These are phyloP conservation scores for Azorinus chamasolen DNA, from an alignment of 2,888 invertebrate genomes.

Conservation along the genomic window DNA sequence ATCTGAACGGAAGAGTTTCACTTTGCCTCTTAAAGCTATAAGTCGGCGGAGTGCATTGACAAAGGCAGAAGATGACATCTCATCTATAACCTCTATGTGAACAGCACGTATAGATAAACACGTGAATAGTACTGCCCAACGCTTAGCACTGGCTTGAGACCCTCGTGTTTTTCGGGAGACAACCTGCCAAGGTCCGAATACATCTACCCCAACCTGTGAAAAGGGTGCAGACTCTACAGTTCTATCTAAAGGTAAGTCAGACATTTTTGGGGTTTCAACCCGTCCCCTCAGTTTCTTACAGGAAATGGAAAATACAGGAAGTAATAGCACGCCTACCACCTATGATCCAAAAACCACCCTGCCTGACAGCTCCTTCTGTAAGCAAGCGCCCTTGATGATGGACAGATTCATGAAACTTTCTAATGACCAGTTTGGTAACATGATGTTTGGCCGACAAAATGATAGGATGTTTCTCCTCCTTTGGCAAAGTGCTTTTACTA, in stretches of 20 bases:
- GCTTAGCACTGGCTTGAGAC: constrained; percentile 43
- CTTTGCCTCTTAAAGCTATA: constrained; percentile 51
- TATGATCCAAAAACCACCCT: constrained; percentile 58
- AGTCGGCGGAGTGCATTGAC: constrained; percentile 58
- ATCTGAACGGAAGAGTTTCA: constrained; percentile 49
- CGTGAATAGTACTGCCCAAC: constrained; percentile 66
- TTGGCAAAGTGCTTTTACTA: background rate
- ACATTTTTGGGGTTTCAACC: constrained; percentile 51
- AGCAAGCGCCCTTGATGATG: constrained; percentile 55
- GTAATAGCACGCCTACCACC: constrained; percentile 52
- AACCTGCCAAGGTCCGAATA: constrained; percentile 59
- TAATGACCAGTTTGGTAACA: constrained; percentile 23
- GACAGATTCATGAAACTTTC: constrained; percentile 27
- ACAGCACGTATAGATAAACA: constrained; percentile 55
- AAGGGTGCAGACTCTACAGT: constrained; percentile 40
- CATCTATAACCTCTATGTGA: constrained; percentile 62
- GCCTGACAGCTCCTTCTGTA: constrained; percentile 55
- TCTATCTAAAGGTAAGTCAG: constrained; percentile 55
- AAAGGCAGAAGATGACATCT: constrained; percentile 56
- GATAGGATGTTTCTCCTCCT: constrained; percentile 40
- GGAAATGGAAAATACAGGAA: constrained; percentile 35
- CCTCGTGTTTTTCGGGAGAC: constrained; percentile 47
- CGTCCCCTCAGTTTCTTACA: constrained; percentile 54
- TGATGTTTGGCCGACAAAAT: constrained; percentile 33
- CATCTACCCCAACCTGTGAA: constrained; percentile 56